Evolutionary conservation across 2,113 vertebrate species (phyloP).

Genomic region (Tachysurus fulvidraco): DNA sequence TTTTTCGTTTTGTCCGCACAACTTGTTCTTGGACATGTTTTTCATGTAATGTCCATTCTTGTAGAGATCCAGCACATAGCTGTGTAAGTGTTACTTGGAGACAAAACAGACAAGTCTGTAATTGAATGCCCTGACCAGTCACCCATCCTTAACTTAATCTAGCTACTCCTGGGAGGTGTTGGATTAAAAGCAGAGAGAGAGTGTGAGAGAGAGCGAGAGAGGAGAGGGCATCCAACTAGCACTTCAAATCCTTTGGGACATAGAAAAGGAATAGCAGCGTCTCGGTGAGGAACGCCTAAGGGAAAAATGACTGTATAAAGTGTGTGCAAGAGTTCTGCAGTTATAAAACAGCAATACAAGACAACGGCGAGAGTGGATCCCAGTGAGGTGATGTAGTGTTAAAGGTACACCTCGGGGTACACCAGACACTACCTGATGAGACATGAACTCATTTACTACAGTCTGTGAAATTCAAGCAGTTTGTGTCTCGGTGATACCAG

Average conservation of each 20-base stretch:
- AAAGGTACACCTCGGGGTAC: not conserved
- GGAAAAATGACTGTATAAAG: not conserved
- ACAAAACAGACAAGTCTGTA: not conserved
- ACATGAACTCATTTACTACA: not conserved
- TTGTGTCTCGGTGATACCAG: not conserved
- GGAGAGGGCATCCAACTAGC: too few relatives aligned
- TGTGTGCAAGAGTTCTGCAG: not conserved
- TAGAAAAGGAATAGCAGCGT: not conserved
- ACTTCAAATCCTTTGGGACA: not conserved
- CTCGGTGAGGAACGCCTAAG: not conserved
- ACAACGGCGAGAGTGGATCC: not conserved
- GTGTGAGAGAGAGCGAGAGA: too few relatives aligned
- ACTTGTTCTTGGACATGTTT: not conserved
- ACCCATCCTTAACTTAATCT: constrained; percentile 3
- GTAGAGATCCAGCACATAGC: not conserved
- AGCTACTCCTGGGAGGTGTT: constrained; percentile 1
- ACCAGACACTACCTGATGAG: not conserved
- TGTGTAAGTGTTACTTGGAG: not conserved
- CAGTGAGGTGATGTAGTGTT: not conserved
- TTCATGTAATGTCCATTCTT: not conserved
- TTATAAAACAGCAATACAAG: not conserved
- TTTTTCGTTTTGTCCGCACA: too few relatives aligned
- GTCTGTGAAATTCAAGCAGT: not conserved
- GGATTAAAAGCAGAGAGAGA: not conserved
- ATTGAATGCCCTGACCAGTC: not conserved